Evolutionary conservation across 1,140 invertebrate genomes (phyloP).

Genomic region (Batillaria attramentaria): DNA sequence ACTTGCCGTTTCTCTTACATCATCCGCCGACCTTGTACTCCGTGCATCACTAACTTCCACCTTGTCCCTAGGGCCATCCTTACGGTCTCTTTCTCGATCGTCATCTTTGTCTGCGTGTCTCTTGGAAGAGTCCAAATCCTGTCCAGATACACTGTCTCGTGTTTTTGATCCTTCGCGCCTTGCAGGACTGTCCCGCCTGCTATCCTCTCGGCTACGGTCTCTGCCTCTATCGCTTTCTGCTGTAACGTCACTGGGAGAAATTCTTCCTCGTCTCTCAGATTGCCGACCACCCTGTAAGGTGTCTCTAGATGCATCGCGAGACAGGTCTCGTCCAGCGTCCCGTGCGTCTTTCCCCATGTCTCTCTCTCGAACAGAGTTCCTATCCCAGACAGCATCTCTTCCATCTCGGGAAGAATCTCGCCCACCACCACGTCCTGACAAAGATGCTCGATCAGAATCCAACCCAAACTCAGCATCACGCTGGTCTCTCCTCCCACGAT

Average conservation of each 20-base stretch:
- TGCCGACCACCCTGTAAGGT: background rate
- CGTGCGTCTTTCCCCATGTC: slow-evolving; percentile 1
- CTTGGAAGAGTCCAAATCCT: background rate
- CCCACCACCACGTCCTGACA: too few species aligned
- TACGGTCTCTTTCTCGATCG: background rate
- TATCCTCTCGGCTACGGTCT: slow-evolving; percentile 22
- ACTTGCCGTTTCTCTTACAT: background rate
- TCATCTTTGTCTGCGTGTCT: background rate
- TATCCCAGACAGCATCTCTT: too few species aligned
- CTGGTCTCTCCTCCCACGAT: background rate
- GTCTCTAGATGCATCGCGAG: background rate
- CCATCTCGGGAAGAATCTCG: slow-evolving; percentile 10
- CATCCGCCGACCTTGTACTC: background rate
- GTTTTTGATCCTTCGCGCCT: background rate
- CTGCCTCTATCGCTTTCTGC: slow-evolving; percentile 5
- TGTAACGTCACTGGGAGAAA: background rate
- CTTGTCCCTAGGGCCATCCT: background rate
- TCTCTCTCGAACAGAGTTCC: background rate
- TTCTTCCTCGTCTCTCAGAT: background rate
- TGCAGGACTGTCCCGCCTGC: background rate
- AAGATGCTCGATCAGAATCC: background rate
- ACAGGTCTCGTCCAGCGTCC: background rate
- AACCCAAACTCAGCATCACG: background rate
- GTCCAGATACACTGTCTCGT: slow-evolving; percentile 21
- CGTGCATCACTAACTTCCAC: background rate